These are phyloP conservation scores for Tinamus major DNA, from an alignment of 2,797 vertebrate genomes.

Conservation along the genomic window DNA sequence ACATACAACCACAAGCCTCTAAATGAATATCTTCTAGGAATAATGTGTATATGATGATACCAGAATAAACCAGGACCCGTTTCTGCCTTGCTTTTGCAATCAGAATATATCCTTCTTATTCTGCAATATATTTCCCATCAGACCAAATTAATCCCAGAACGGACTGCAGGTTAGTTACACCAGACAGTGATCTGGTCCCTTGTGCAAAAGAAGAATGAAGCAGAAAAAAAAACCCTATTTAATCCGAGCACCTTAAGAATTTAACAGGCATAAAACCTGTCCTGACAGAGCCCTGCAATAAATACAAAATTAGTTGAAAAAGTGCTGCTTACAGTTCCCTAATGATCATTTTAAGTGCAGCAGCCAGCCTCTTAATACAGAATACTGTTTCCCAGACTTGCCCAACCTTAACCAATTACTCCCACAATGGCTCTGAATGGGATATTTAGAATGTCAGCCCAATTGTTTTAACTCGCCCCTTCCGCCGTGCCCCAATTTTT, in stretches of 20 bases:
- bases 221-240: background rate
- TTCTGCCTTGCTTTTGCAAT: background rate
- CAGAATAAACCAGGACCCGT: background rate
- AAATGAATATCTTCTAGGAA: background rate
- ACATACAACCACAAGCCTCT: background rate
- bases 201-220: background rate
- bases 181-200: background rate
- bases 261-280: background rate
- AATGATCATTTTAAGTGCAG: background rate
- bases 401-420: conserved; percentile 70
- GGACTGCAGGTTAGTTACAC: background rate
- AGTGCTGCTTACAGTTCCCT: background rate
- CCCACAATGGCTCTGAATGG: background rate
- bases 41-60: accelerated
- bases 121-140: background rate
- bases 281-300: background rate
- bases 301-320: background rate
- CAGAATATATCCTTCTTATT: background rate
- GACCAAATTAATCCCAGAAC: background rate
- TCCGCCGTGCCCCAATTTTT: conserved; percentile 25
- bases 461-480: conserved; percentile 45
- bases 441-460: conserved; percentile 39
- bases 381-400: conserved; percentile 27
- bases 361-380: background rate
- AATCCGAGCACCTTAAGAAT: conserved; percentile 10